Base-by-base conservation (phyloP, 2,797 vertebrate genomes). In the Hoplostethus mediterraneus region DNA sequence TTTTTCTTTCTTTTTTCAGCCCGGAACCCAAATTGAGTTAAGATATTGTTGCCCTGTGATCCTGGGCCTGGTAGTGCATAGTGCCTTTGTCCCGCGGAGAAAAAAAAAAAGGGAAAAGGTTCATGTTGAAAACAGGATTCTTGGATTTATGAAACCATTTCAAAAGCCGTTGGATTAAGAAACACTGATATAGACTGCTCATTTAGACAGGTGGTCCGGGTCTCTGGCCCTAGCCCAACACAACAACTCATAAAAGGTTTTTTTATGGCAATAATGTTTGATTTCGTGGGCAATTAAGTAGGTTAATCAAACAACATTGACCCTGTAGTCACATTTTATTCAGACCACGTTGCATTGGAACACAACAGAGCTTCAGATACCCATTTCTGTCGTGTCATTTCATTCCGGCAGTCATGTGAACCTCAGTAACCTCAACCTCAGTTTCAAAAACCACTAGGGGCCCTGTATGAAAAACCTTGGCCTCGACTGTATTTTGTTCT, bases 351-450 rank as follows among this genome's bases (percentile, higher is more conserved):
- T 45, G 21, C 57, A 13, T 62, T 83, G 75, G 71, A 70, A 49
- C 49, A 30, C 3, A 56, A 49, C 63, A 40, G 55, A 40, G 48
- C 63, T 71, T 57, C 38, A 79, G 71, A 78, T 59, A 16, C 48
- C 40, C 66, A 52, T 74, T 65, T 56, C 36, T 75, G 65, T 40
- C 67, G 25, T 68, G 65, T 73, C 70, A 78, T 31, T 81, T 66
- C 21, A 21, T 21, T 21, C 21, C 36, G 56, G 69, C 54, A 54
- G 56, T 73, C 65, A 52, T 69, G 73, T 73, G 53, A 78, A 55
- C 21, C 0, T 54, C 21, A 21, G 21, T 31, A 52, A 45, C 61
- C 17, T 48, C 38, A 63, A 31, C 57, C 28, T 49, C 28, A 40
- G 30, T 57, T 49, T 48, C 69, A 30, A 59, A 71, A 78, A 48